Conservation (phyloP, 1,140 invertebrate genomes). For the Hyles vespertilio region DNA sequence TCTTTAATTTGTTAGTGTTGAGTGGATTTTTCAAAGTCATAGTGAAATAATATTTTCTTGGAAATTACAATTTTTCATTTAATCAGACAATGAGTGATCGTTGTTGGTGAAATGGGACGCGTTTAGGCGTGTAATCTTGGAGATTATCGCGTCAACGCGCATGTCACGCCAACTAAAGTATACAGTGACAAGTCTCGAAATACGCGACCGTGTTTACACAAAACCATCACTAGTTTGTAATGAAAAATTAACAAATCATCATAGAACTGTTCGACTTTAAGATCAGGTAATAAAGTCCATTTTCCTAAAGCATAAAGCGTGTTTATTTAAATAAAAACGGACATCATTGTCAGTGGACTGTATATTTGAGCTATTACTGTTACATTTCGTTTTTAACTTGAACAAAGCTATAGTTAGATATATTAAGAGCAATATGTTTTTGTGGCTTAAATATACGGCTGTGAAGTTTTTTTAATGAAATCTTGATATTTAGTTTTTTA, state of each 20-base stretch:
- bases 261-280: neutral
- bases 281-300: slow-evolving; percentile 2
- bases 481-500: no score
- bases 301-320: slow-evolving; percentile 1
- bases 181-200: slow-evolving; percentile 48
- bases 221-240: slow-evolving; percentile 26
- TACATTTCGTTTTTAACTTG: no score
- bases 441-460: no score
- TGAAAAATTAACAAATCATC: slow-evolving; percentile 12
- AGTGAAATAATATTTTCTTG: no score
- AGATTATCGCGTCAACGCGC: slow-evolving; percentile 52
- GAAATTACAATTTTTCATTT: no score
- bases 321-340: slow-evolving; percentile 15
- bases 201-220: slow-evolving; percentile 41
- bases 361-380: no score
- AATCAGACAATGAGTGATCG: slow-evolving; percentile 37
- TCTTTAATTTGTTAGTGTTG: no score
- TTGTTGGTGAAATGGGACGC: slow-evolving; percentile 32
- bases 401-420: no score
- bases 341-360: slow-evolving; percentile 15
- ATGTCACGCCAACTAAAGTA: slow-evolving; percentile 36
- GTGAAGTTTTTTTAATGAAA: no score
- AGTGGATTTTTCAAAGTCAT: no score
- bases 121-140: slow-evolving; percentile 34
- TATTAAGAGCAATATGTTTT: no score